Conservation (phyloP, 1,140 invertebrate genomes). For the Camponotus floridanus region DNA sequence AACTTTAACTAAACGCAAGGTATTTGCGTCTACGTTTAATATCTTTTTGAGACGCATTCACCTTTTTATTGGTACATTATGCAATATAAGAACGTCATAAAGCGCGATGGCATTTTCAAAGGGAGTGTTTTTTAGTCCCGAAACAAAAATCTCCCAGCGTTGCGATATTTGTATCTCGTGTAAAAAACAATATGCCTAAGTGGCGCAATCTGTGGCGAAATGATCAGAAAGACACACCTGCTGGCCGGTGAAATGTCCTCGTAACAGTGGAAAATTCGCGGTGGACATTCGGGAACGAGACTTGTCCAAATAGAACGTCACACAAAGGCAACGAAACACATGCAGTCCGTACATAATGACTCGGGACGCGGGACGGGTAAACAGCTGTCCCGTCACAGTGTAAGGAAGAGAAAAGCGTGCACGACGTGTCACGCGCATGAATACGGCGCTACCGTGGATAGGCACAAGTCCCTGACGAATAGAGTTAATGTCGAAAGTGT, state of each 20-base stretch:
- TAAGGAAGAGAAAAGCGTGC: conserved; percentile 55
- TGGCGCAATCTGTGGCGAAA: conserved; percentile 40
- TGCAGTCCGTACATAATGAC: conserved; percentile 66
- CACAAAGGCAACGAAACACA: conserved; percentile 61
- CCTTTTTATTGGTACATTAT: background rate
- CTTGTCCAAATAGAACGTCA: conserved; percentile 70
- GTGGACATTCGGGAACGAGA: conserved; percentile 63
- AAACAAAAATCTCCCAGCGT: background rate
- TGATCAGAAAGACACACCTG: conserved; percentile 37
- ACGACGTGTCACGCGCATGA: conserved; percentile 58
- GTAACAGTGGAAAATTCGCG: conserved; percentile 14
- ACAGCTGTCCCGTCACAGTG: conserved; percentile 63
- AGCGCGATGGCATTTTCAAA: background rate
- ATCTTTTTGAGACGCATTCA: background rate
- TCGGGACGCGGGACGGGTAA: conserved; percentile 52
- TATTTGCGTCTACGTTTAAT: background rate
- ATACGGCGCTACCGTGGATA: conserved; percentile 57
- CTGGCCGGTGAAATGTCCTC: conserved; percentile 7
- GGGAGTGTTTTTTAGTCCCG: background rate
- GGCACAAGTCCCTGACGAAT: conserved; percentile 71
- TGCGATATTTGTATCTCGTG: background rate
- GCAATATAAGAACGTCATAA: background rate
- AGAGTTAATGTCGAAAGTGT: conserved; percentile 74
- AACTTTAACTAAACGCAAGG: conserved; percentile 2
- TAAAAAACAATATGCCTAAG: background rate